Evolutionary conservation across 2,113 vertebrate species (phyloP).

Genomic region (Perca flavescens): DNA sequence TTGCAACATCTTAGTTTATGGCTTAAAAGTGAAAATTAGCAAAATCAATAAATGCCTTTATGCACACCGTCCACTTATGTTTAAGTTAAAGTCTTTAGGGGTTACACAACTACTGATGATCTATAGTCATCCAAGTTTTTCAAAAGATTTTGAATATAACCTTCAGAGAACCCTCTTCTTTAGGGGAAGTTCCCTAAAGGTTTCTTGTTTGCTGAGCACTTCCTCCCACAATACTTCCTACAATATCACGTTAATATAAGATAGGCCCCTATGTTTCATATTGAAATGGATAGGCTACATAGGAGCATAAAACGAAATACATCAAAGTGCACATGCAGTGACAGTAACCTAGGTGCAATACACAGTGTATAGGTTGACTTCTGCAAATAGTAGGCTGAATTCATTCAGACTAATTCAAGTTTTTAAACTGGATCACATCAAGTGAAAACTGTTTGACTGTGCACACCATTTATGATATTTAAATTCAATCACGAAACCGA

Average conservation of each 20-base stretch:
- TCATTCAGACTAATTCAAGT: background rate
- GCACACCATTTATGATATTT: background rate
- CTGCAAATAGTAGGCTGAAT: background rate
- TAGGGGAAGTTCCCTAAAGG: no score
- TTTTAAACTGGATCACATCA: background rate
- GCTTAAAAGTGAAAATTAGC: background rate
- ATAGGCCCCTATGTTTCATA: background rate
- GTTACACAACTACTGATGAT: background rate
- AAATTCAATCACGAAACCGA: no score
- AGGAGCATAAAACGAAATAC: background rate
- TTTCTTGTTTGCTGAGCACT: no score
- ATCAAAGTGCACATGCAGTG: background rate
- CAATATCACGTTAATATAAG: background rate
- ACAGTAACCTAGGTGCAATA: background rate
- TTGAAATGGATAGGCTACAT: background rate
- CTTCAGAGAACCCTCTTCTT: no score
- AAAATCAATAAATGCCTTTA: background rate
- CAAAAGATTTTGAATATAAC: no score
- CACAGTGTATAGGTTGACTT: background rate
- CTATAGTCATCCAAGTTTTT: no score
- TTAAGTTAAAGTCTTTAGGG: background rate
- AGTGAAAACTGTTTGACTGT: background rate
- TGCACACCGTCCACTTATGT: background rate
- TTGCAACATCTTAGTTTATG: background rate
- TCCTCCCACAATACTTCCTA: no score